A percentile compares a stretch with the other conserved stretches of the same genome.
These are phyloP conservation scores for Theodoxus fluviatilis DNA, from an alignment of 2,888 invertebrate genomes.

Conservation along the genomic window DNA sequence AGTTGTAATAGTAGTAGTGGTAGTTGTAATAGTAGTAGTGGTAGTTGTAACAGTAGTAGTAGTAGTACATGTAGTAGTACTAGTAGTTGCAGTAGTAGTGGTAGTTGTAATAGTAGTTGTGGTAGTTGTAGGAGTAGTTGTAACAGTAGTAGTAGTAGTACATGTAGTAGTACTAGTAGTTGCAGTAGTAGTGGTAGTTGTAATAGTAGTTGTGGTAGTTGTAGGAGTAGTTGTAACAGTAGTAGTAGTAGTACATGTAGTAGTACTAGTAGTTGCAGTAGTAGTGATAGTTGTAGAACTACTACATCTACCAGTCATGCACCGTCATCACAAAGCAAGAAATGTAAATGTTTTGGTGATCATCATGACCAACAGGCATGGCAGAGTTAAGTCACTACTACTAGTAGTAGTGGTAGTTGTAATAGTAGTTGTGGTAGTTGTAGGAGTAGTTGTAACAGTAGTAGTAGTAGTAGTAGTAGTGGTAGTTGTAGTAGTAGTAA, in stretches of 20 bases:
- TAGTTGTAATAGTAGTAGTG: no score
- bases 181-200: background rate
- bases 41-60: no score
- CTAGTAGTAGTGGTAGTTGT: background rate
- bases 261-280: background rate
- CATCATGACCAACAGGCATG: no score
- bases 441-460: no score
- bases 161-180: background rate
- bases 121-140: background rate
- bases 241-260: background rate
- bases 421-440: background rate
- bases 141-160: background rate
- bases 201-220: background rate
- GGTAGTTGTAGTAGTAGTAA: no score
- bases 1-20: no score
- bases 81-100: background rate
- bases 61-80: no score
- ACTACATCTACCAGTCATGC: background rate
- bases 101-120: background rate
- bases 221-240: background rate
- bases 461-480: no score
- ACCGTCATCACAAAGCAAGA: background rate
- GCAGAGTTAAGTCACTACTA: background rate
- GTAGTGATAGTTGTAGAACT: background rate
- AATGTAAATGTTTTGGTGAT: no score